Percentiles rank a stretch among this genome's conserved stretches.
Evolutionary conservation across 2,113 vertebrate species (phyloP).

Genomic region (Canis aureus): DNA sequence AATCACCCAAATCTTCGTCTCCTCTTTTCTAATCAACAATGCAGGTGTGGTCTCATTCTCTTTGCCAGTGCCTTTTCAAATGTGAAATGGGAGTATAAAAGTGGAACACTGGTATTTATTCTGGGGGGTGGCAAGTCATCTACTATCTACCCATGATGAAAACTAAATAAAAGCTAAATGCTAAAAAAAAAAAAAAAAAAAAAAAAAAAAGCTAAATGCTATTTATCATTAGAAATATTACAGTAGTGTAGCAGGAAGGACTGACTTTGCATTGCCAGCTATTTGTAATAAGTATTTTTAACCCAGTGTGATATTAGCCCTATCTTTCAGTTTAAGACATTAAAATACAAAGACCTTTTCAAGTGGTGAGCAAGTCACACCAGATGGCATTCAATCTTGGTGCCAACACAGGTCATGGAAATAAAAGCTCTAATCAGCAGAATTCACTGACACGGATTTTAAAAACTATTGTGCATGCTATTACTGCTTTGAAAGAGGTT

Average conservation of each 20-base stretch:
- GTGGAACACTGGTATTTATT: not conserved
- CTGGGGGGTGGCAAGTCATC: not conserved
- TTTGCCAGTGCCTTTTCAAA: not conserved
- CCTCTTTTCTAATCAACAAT: not conserved
- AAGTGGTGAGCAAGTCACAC: conserved; percentile 15
- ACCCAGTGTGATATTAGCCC: not conserved
- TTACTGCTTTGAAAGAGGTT: conserved; percentile 28
- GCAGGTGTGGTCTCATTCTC: not conserved
- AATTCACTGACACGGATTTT: not conserved
- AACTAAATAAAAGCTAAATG: conserved; percentile 52
- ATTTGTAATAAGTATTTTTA: conserved; percentile 24
- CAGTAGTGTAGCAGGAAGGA: not conserved
- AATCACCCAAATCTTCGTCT: not conserved
- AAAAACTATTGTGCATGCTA: not conserved
- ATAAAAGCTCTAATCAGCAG: not conserved
- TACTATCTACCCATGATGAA: conserved; percentile 34
- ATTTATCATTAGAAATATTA: not conserved
- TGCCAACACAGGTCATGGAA: not conserved
- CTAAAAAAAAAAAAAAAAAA: no score
- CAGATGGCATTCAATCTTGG: not conserved
- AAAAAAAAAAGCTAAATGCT: conserved; percentile 45
- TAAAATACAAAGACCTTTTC: conserved; percentile 46
- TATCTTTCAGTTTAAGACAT: conserved; percentile 43
- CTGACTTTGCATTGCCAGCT: not conserved
- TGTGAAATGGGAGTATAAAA: conserved; percentile 1